Evolutionary conservation across 1,140 invertebrate genomes (phyloP).

Genomic region (Trachymyrmex septentrionalis): DNA sequence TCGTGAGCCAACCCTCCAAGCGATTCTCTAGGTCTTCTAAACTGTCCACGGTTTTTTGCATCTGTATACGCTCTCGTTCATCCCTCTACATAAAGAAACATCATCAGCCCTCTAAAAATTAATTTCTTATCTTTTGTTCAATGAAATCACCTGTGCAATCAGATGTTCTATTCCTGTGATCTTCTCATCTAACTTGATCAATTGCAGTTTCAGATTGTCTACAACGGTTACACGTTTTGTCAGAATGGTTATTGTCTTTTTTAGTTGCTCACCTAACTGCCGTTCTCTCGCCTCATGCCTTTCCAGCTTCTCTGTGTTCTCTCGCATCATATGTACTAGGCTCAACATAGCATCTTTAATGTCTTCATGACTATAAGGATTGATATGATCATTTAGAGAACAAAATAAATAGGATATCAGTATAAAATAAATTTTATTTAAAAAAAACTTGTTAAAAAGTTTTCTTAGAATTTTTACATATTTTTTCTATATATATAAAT

Average conservation of each 20-base stretch:
- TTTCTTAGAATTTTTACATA: no score
- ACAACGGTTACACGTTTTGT: slow-evolving; percentile 91
- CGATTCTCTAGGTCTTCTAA: slow-evolving; percentile 90
- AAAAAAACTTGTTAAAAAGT: neutral
- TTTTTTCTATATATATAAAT: no score
- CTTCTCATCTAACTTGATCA: slow-evolving; percentile 90
- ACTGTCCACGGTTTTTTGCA: slow-evolving; percentile 90
- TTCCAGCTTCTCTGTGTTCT: slow-evolving; percentile 93
- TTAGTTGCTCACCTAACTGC: slow-evolving; percentile 92
- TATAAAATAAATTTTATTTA: slow-evolving; percentile 3
- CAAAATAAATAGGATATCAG: neutral
- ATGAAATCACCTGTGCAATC: slow-evolving; percentile 81
- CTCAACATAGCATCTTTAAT: slow-evolving; percentile 93
- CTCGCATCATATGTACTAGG: slow-evolving; percentile 92
- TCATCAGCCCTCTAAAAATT: neutral
- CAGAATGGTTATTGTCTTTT: slow-evolving; percentile 90
- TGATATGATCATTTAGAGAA: neutral
- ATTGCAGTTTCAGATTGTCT: slow-evolving; percentile 90
- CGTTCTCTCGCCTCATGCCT: slow-evolving; percentile 94
- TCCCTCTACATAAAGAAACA: slow-evolving; percentile 87
- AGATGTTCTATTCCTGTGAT: slow-evolving; percentile 89
- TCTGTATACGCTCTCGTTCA: slow-evolving; percentile 89
- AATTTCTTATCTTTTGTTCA: neutral
- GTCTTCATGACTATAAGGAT: slow-evolving; percentile 91
- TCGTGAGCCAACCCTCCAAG: slow-evolving; percentile 87